Percentiles rank a stretch among this genome's conserved stretches.
phyloP scores from a whole-genome alignment of 2,797 vertebrate genomes.

The Aselliscus stoliczkanus region DNA sequence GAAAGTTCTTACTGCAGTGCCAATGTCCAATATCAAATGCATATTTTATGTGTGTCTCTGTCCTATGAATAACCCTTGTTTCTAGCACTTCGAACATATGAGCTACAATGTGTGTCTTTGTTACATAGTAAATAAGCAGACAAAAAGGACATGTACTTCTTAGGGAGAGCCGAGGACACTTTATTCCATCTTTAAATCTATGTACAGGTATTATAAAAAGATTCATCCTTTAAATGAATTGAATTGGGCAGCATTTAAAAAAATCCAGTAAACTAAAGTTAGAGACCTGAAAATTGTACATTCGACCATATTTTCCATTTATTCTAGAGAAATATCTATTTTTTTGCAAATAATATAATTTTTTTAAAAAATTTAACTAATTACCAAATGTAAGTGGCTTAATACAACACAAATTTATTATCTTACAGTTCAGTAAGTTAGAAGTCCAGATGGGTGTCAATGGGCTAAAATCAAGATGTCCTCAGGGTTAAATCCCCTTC shows the following conservation, averaged over 20 bases:
- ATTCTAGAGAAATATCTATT: too few relatives aligned
- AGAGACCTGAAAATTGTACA: not conserved
- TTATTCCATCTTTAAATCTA: not conserved
- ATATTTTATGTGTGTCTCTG: not conserved
- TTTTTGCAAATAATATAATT: not conserved
- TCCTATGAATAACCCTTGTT: not conserved
- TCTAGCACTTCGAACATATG: not conserved
- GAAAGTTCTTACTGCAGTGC: not conserved
- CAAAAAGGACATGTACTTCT: not conserved
- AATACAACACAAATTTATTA: not conserved
- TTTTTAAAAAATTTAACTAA: not conserved
- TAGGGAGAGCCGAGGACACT: not conserved
- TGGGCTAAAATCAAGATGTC: not conserved
- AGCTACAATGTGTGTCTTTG: not conserved
- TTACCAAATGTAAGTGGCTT: too few relatives aligned
- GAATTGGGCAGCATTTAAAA: not conserved
- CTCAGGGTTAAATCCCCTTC: too few relatives aligned
- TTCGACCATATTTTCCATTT: not conserved
- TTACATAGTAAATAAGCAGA: not conserved
- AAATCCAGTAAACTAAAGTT: not conserved
- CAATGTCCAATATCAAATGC: not conserved
- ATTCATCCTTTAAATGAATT: not conserved
- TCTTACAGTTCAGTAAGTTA: not conserved
- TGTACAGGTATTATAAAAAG: not conserved
- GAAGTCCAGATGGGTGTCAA: too few relatives aligned